Conservation (phyloP, 1,140 invertebrate genomes). For the Drosophila guanche region DNA sequence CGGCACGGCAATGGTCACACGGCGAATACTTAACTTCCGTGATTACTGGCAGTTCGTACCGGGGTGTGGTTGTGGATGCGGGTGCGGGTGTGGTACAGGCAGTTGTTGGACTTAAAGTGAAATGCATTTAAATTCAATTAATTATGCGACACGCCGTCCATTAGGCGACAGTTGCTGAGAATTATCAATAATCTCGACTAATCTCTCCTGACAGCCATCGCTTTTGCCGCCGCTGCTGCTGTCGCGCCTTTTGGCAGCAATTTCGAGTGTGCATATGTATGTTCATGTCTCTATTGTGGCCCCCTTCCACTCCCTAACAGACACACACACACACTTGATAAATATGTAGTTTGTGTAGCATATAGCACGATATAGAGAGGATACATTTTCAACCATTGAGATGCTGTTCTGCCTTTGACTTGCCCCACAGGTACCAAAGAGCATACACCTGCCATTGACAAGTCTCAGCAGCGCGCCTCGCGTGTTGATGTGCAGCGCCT, state of each 20-base stretch:
- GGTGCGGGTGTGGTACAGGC: background rate
- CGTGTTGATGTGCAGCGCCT: conserved; percentile 86
- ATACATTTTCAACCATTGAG: conserved; percentile 55
- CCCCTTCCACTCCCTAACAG: conserved; percentile 8
- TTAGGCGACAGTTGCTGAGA: conserved; percentile 68
- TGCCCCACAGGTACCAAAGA: conserved; percentile 74
- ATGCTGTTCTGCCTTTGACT: conserved; percentile 35
- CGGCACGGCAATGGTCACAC: conserved; percentile 15
- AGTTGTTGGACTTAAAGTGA: conserved; percentile 32
- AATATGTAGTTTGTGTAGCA: too few relatives aligned
- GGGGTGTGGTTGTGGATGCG: background rate
- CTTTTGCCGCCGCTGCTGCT: conserved; percentile 3
- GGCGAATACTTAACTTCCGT: conserved; percentile 55
- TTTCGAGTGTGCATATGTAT: conserved; percentile 18
- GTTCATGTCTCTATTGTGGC: background rate
- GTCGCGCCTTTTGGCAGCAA: conserved; percentile 53
- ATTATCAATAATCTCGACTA: conserved; percentile 77
- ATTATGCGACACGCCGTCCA: conserved; percentile 67
- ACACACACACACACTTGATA: conserved; percentile 9
- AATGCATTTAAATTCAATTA: conserved; percentile 75
- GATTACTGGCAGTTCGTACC: conserved; percentile 24
- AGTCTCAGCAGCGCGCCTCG: conserved; percentile 85
- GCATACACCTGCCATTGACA: conserved; percentile 85
- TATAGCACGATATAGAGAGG: background rate
- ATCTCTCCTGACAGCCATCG: conserved; percentile 58